Evolutionary conservation across 2,888 invertebrate genomes (phyloP), one percentile per base, ranked within the genome.

Genomic region (Hypsopygia costalis): DNA sequence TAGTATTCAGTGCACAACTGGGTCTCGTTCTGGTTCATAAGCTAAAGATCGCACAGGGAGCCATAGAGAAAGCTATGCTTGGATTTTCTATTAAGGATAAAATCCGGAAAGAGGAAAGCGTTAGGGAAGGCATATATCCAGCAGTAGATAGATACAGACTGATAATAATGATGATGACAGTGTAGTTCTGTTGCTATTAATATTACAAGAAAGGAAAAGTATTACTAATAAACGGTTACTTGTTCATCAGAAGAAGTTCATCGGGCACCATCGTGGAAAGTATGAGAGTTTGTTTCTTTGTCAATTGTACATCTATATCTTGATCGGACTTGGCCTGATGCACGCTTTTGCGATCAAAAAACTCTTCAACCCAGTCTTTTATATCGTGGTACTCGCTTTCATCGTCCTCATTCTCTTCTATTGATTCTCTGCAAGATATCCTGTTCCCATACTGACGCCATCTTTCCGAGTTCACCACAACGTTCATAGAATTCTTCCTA

Each of bases 191-290:
- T n/a, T n/a, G n/a, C n/a, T n/a, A n/a, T n/a, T n/a, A n/a, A n/a
- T n/a, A n/a, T n/a, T n/a, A n/a, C n/a, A n/a, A n/a, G n/a, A n/a
- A n/a, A n/a, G n/a, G n/a, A n/a, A 16, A 3, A 16, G 4, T 4
- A 3, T 4, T 16, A 16, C 4, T 3, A 16, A 16, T 16, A 16
- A 16, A 3, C 16, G 4, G 3, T 61, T 77, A 79, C 71, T 85
- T 78, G 25, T 81, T 69, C 57, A 85, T 77, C 20, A 81, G 71
- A 31, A 91, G 63, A 37, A 91, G 66, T 69, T 91, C 89, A 49
- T 91, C 90, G 0, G 91, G 91, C 1, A 91, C 77, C 42, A 91
- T 78, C 0, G 91, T 90, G 0, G 90, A 82, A 30, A 91, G 65
- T 11, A 89, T 74, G 21, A 89, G 73, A 0, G 90, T 86, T 53